Evolutionary conservation across 1,140 invertebrate genomes (phyloP), one percentile per base, ranked within the genome.

Genomic region (Coenobita brevimanus): DNA sequence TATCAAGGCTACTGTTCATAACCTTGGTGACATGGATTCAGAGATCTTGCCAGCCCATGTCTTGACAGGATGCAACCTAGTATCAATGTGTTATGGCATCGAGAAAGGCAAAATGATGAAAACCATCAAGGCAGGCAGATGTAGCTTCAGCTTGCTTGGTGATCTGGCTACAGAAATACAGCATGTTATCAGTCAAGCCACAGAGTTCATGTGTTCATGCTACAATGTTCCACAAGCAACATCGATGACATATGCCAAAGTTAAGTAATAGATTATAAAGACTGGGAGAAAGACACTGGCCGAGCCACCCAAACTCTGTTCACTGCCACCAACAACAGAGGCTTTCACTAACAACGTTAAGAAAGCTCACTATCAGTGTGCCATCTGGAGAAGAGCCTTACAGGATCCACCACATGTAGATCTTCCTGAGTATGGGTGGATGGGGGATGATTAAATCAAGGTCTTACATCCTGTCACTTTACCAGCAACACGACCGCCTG

Each of bases 331-430:
- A 24, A 82, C 24, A 38, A 64, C 80, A 82, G 80, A 82, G 80
- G 80, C 80, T 38, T 82, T 82, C 80, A 82, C 17, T 4, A 33
- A 82, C 62, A 82, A 82, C 64, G 60, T 82, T 6, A 80, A 36
- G 60, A 82, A n/a, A 82, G 62, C 80, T 2, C 60, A 82, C 43
- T 57, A 30, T 24, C 80, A 82, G 80, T 82, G 80, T 82, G 80
- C 80, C 62, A 82, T 82, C 60, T 82, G 80, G 80, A 82, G 62
- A 27, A 67, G 80, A 67, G 60, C 41, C 38, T 33, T 82, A 60
- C 80, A n/a, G n/a, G n/a, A n/a, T n/a, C n/a, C n/a, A n/a, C n/a
- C n/a, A n/a, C n/a, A n/a, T n/a, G n/a, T n/a, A n/a, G n/a, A n/a
- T n/a, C n/a, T n/a, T n/a, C n/a, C n/a, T n/a, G n/a, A n/a, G n/a